A percentile compares a stretch with the other conserved stretches of the same genome.
These are phyloP conservation scores for Drosophila azteca DNA, from an alignment of 1,140 invertebrate species.

Conservation along the genomic window DNA sequence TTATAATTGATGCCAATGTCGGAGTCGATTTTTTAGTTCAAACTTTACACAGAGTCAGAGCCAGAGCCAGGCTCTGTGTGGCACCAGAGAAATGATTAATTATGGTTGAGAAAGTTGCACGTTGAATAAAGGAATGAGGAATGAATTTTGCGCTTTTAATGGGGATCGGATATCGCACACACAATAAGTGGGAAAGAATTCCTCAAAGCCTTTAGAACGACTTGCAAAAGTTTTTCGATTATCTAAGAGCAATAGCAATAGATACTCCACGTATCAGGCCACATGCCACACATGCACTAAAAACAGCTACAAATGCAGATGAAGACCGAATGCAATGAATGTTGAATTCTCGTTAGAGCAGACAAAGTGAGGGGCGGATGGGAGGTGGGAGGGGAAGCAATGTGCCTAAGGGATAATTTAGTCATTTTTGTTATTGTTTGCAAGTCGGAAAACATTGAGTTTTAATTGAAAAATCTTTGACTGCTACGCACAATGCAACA, in stretches of 20 bases:
- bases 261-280: conserved; percentile 17
- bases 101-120: conserved; percentile 61
- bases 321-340: conserved; percentile 1
- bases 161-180: conserved; percentile 54
- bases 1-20: conserved; percentile 76
- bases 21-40: conserved; percentile 59
- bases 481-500: conserved; percentile 1
- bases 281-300: background rate
- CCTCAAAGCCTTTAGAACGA: conserved; percentile 45
- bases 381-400: background rate
- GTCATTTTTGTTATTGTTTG: conserved; percentile 61
- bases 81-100: conserved; percentile 68
- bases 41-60: conserved; percentile 28
- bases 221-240: conserved; percentile 76
- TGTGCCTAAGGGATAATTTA: conserved; percentile 70
- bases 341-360: conserved; percentile 20
- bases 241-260: conserved; percentile 55
- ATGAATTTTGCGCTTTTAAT: conserved; percentile 71
- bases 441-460: conserved; percentile 57
- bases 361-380: background rate
- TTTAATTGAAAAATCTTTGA: conserved; percentile 82
- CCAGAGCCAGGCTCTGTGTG: conserved; percentile 5
- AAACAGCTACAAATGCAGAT: conserved; percentile 4
- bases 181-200: conserved; percentile 50
- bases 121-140: conserved; percentile 72